Percentiles rank a stretch among this genome's conserved stretches.
phyloP scores from a whole-genome alignment of 2,113 vertebrate genomes.

The Ictidomys tridecemlineatus region DNA sequence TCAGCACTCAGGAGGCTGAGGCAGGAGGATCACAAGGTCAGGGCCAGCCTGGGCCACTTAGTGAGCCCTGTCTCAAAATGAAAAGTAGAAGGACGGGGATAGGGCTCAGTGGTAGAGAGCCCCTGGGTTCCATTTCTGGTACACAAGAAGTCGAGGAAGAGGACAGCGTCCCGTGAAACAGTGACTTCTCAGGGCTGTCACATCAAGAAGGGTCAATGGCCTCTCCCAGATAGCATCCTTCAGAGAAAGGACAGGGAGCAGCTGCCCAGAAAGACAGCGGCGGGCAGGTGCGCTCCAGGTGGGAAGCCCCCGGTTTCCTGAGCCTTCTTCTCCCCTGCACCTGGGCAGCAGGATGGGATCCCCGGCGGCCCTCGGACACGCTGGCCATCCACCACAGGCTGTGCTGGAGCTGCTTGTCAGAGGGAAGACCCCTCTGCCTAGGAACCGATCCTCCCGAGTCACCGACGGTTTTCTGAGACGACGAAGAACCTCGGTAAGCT shows the following conservation, averaged over 20 bases:
- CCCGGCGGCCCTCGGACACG: neutral
- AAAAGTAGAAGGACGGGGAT: too few relatives aligned
- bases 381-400: accelerated
- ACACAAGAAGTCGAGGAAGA: too few relatives aligned
- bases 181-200: neutral
- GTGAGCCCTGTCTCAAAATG: too few relatives aligned
- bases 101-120: too few relatives aligned
- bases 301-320: neutral
- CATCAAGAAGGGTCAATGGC: neutral
- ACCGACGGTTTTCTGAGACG: neutral
- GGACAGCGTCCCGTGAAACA: too few relatives aligned
- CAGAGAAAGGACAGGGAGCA: neutral
- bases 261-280: neutral
- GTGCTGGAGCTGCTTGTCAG: neutral
- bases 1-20: too few relatives aligned
- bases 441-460: neutral
- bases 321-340: too few relatives aligned
- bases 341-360: accelerated
- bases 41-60: too few relatives aligned
- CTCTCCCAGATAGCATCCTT: neutral
- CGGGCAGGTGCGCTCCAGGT: neutral
- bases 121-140: too few relatives aligned
- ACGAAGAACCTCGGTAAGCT: neutral
- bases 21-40: too few relatives aligned
- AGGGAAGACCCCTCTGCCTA: too few relatives aligned